A percentile compares a stretch with the other conserved stretches of the same genome.
Evolutionary conservation across 1,140 invertebrate species (phyloP).

Genomic region (Zaprionus ghesquierei): DNA sequence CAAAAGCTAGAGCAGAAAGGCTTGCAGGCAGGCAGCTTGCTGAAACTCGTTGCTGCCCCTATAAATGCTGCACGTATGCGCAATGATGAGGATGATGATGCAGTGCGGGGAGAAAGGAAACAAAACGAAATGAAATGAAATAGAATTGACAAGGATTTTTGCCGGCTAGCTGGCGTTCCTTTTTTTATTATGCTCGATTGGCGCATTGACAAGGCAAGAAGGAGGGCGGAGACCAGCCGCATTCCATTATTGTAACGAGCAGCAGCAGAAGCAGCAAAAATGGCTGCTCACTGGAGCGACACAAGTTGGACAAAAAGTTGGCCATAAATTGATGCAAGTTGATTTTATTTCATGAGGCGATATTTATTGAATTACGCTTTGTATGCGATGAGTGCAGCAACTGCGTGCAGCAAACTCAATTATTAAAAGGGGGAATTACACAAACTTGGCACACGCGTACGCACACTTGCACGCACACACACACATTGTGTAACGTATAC

Average conservation of each 20-base stretch:
- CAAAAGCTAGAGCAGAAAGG: background rate
- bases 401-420: constrained; percentile 8
- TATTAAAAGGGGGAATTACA: background rate
- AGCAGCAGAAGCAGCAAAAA: background rate
- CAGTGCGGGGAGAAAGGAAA: constrained; percentile 5
- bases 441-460: background rate
- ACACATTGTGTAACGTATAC: constrained; percentile 26
- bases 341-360: constrained; percentile 23
- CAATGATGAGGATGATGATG: constrained; percentile 16
- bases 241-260: constrained; percentile 17
- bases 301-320: constrained; percentile 22
- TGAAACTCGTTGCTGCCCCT: no score
- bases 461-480: background rate
- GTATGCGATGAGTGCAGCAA: background rate
- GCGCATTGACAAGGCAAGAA: constrained; percentile 34
- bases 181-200: constrained; percentile 49
- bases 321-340: constrained; percentile 33
- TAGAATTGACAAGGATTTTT: constrained; percentile 59
- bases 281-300: background rate
- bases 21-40: background rate
- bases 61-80: constrained; percentile 17
- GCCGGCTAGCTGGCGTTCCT: constrained; percentile 6
- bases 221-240: constrained; percentile 1
- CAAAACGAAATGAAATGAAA: constrained; percentile 35
- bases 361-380: constrained; percentile 27